These are phyloP conservation scores for Pangasius sanitwongsei DNA, from an alignment of 2,797 vertebrate species.

Conservation along the genomic window DNA sequence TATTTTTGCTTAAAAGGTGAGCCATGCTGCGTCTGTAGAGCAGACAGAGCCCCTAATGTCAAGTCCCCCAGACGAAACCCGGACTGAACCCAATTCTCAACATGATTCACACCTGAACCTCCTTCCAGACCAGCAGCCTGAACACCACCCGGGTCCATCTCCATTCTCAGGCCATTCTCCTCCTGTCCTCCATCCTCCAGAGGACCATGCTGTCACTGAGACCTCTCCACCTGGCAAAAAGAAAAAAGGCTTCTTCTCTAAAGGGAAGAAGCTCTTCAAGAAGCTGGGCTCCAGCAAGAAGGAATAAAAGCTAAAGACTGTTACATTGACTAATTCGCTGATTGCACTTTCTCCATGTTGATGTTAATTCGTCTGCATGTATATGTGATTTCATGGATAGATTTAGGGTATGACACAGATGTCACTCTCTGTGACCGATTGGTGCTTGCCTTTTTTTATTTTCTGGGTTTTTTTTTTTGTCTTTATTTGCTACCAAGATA, in stretches of 20 bases:
- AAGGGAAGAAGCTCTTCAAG: constrained; percentile 89
- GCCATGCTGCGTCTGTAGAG: constrained; percentile 57
- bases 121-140: constrained; percentile 4
- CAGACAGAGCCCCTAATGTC: constrained; percentile 53
- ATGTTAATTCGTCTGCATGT: constrained; percentile 2
- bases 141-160: constrained; percentile 39
- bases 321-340: constrained; percentile 54
- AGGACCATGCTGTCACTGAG: constrained; percentile 55
- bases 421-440: neutral
- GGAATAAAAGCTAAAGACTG: constrained; percentile 66
- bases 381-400: constrained; percentile 42
- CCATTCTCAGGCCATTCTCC: constrained; percentile 40
- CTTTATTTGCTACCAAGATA: neutral
- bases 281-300: constrained; percentile 89
- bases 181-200: constrained; percentile 46
- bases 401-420: neutral
- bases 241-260: constrained; percentile 89
- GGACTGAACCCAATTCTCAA: constrained; percentile 44
- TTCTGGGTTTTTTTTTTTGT: neutral
- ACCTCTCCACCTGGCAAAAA: constrained; percentile 73
- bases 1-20: constrained; percentile 67
- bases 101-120: constrained; percentile 13
- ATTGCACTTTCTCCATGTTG: constrained; percentile 52
- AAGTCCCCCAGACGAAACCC: constrained; percentile 47
- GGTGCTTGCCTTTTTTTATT: neutral